These are phyloP conservation scores for Oegoconia quadripuncta DNA, from an alignment of 2,888 invertebrate species.

Conservation along the genomic window DNA sequence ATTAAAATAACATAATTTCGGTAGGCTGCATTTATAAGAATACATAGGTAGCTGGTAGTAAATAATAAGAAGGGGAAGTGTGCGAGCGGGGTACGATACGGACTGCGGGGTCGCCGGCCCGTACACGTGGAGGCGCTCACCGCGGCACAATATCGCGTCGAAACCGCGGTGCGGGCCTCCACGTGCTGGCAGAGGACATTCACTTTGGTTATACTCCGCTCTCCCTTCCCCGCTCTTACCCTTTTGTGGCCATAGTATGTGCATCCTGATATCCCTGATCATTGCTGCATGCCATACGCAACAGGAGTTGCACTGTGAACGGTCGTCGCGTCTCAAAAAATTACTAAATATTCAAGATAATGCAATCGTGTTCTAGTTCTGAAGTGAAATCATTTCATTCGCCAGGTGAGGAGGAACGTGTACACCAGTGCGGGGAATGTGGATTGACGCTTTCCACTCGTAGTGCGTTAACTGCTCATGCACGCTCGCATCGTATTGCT, in stretches of 20 bases:
- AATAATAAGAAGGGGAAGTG: conserved; percentile 35
- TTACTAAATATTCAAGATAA: conserved; percentile 20
- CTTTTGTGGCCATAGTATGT: conserved; percentile 56
- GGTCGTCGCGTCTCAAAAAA: conserved; percentile 42
- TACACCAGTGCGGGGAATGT: conserved; percentile 83
- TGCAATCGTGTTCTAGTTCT: conserved; percentile 41
- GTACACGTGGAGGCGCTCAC: conserved; percentile 76
- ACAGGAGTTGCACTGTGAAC: conserved; percentile 65
- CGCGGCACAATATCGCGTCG: conserved; percentile 52
- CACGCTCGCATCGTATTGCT: conserved; percentile 62
- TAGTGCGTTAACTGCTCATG: conserved; percentile 87
- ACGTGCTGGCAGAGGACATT: conserved; percentile 57
- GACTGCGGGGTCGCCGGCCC: conserved; percentile 61
- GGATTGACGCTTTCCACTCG: conserved; percentile 87
- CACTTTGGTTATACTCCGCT: conserved; percentile 51
- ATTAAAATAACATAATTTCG: too few relatives aligned
- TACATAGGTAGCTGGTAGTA: conserved; percentile 23
- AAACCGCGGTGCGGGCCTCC: conserved; percentile 73
- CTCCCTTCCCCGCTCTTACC: conserved; percentile 32
- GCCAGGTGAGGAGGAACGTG: conserved; percentile 75
- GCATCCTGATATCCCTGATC: conserved; percentile 73
- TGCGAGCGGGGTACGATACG: conserved; percentile 42
- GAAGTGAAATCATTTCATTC: conserved; percentile 49
- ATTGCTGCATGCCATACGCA: conserved; percentile 62
- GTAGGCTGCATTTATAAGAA: too few relatives aligned